Evolutionary conservation across 2,888 invertebrate species (phyloP).

Genomic region (Abrostola tripartita): DNA sequence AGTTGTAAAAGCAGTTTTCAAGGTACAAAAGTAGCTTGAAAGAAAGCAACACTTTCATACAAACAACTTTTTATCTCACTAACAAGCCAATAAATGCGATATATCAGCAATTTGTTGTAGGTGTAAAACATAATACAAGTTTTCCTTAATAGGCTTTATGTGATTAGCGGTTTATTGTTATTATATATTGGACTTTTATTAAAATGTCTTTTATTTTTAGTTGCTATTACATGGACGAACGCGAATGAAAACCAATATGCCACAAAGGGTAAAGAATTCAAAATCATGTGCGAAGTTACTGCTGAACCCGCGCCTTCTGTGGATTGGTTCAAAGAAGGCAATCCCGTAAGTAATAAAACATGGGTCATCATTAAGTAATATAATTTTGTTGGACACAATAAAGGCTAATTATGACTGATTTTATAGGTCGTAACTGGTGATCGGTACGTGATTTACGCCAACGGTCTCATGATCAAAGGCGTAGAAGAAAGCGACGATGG

Average conservation of each 20-base stretch:
- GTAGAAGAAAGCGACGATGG: conserved; percentile 95
- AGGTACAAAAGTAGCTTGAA: conserved; percentile 1
- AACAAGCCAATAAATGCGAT: conserved; percentile 4
- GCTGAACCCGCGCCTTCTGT: conserved; percentile 95
- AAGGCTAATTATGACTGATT: conserved; percentile 4
- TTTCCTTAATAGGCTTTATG: background rate
- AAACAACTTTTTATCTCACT: conserved; percentile 4
- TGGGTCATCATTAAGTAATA: background rate
- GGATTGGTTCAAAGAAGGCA: conserved; percentile 94
- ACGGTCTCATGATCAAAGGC: conserved; percentile 93
- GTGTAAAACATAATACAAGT: background rate
- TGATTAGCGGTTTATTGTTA: background rate
- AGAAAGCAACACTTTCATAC: conserved; percentile 8
- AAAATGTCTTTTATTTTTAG: conserved; percentile 79
- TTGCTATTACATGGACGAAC: conserved; percentile 95
- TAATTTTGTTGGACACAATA: background rate
- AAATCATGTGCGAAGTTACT: conserved; percentile 94
- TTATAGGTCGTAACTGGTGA: conserved; percentile 90
- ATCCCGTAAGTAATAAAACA: conserved; percentile 81
- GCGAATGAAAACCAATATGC: conserved; percentile 95
- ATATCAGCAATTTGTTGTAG: conserved; percentile 2
- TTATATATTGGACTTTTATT: background rate
- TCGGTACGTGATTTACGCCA: conserved; percentile 92
- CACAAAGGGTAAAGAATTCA: conserved; percentile 92
- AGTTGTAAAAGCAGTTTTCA: background rate